Evolutionary conservation across 2,797 vertebrate genomes (phyloP), one percentile per base, ranked within the genome.

Genomic region (Euphonia xanthogaster): DNA sequence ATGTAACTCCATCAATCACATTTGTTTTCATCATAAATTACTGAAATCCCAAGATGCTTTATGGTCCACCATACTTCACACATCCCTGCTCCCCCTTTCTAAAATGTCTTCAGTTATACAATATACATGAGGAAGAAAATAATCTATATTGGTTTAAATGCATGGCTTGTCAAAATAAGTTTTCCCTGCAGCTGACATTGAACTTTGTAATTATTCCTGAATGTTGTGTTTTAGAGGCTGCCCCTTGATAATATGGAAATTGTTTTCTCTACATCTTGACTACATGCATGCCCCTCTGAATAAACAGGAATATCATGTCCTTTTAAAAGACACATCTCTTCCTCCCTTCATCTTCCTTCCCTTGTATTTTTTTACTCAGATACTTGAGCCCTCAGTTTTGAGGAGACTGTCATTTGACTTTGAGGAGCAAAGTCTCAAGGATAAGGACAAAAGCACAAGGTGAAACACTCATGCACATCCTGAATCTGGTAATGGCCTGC

Each of bases 1-100:
- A 62, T 75, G 45, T 67, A 88, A 84, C 83, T 94, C 74, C 71
- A 96, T 96, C 96, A 80, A 88, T 96, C 90, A 90, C 54, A n/a
- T 68, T 94, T 91, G 63, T 93, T 97, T 93, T 88, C 90, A 86
- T 66, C 86, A 79, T 79, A 94, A 97, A 95, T 95, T 94, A 93
- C 84, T 50, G n/a, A 88, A 90, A 66, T 94, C 88, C 78, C 92
- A 85, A 65, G 65, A 86, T 2, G 1, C n/a, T 73, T 93, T 74
- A 86, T 72, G 88, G 94, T 91, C 97, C 80, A 80, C 73, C 53
- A 65, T 94, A 90, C 76, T 94, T 96, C 90, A 95, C 58, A 94
- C 51, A 57, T 44, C 53, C 39, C 65, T 76, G 51, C 31, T 92
- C 63, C 35, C 65, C 51, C 54, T 65, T 88, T 48, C 61, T 86